A percentile compares a stretch with the other conserved stretches of the same genome.
These are phyloP conservation scores for Podarcis cretensis DNA, from an alignment of 2,113 vertebrate species.

Conservation along the genomic window DNA sequence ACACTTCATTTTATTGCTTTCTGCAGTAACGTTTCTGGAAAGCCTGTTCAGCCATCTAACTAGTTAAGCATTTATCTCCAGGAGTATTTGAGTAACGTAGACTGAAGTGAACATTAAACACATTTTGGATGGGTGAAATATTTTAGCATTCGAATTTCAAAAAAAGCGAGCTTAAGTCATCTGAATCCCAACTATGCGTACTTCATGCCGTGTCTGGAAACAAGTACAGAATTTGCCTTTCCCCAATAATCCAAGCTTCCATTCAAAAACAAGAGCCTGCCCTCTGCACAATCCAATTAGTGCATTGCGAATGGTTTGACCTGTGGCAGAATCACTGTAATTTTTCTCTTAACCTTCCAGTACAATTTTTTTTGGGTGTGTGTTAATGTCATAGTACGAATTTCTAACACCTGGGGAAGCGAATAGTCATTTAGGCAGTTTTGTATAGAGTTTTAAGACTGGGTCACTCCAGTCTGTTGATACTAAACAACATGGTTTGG, in stretches of 20 bases:
- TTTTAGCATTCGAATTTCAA: neutral
- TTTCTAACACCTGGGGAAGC: neutral
- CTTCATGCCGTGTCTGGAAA: neutral
- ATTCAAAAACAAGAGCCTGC: neutral
- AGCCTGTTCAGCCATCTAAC: neutral
- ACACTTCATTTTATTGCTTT: neutral
- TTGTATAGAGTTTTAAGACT: neutral
- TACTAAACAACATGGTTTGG: neutral
- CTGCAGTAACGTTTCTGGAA: neutral
- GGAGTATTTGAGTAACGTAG: neutral
- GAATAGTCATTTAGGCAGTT: neutral
- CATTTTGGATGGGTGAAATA: neutral
- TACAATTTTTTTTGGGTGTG: no score
- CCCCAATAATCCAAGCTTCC: neutral
- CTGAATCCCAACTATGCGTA: neutral
- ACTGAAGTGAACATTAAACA: neutral
- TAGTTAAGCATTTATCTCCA: neutral
- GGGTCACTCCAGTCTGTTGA: neutral
- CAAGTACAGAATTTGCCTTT: neutral
- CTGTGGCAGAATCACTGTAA: neutral
- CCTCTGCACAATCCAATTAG: neutral
- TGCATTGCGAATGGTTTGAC: neutral
- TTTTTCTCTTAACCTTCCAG: neutral
- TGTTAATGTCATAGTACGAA: neutral
- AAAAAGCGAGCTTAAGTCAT: neutral